These are phyloP conservation scores for Apamea crenata DNA, from an alignment of 2,888 invertebrate genomes.

Conservation along the genomic window DNA sequence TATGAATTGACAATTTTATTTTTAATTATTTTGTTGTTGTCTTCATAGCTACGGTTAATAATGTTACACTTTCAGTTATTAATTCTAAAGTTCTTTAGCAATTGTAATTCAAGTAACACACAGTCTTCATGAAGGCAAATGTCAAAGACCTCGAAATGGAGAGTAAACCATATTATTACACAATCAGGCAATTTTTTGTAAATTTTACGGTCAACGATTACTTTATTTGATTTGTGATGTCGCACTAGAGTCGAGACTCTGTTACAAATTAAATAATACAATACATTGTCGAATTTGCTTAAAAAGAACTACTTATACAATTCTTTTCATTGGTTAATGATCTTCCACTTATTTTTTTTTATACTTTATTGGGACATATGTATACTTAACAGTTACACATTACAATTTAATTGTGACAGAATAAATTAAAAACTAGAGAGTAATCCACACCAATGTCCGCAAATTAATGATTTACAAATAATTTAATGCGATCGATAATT, in stretches of 20 bases:
- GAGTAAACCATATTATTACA: slow-evolving; percentile 26
- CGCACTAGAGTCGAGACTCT: slow-evolving; percentile 3
- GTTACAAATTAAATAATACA: slow-evolving; percentile 35
- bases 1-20: slow-evolving; percentile 2
- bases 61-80: background rate
- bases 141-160: slow-evolving; percentile 43
- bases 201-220: slow-evolving; percentile 46
- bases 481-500: background rate
- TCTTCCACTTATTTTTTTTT: background rate
- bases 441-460: too few relatives aligned
- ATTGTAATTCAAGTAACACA: slow-evolving; percentile 20
- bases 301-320: background rate
- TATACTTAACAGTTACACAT: too few relatives aligned
- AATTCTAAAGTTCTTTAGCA: background rate
- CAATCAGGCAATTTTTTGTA: slow-evolving; percentile 27
- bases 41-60: background rate
- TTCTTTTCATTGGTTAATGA: background rate
- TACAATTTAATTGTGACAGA: too few relatives aligned
- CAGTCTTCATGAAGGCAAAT: slow-evolving; percentile 13
- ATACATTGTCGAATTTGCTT: slow-evolving; percentile 19
- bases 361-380: background rate
- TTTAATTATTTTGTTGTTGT: background rate
- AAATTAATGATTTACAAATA: too few relatives aligned
- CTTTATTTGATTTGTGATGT: slow-evolving; percentile 22
- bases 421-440: too few relatives aligned